These are phyloP conservation scores for Archaeoteleia sp. DNA, from an alignment of 2,888 invertebrate genomes.

Conservation along the genomic window DNA sequence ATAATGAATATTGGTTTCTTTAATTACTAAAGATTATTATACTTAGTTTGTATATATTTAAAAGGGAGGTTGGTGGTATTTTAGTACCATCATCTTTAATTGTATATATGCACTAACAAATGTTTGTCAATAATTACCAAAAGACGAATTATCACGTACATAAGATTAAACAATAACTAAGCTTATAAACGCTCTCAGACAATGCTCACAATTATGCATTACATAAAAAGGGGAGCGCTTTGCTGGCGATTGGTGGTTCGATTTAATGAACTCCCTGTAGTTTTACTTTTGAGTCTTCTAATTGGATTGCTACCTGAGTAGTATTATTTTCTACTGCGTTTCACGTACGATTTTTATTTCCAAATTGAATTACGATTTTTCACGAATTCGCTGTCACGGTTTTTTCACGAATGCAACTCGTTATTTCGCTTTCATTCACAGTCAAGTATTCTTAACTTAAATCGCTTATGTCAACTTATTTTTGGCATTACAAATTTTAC, in stretches of 20 bases:
- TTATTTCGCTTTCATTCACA: conserved; percentile 61
- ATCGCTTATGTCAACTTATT: conserved; percentile 45
- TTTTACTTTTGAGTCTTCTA: conserved; percentile 38
- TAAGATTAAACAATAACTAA: too few species aligned
- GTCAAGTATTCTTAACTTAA: conserved; percentile 46
- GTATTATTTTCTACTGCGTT: conserved; percentile 46
- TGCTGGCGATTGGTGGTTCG: conserved; percentile 54
- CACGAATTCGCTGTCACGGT: conserved; percentile 50
- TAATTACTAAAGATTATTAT: too few species aligned
- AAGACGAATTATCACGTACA: too few species aligned
- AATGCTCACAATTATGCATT: conserved; percentile 31
- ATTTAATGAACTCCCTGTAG: conserved; percentile 47
- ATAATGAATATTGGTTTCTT: too few species aligned
- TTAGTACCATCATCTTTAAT: too few species aligned
- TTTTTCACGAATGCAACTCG: conserved; percentile 62
- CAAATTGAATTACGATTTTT: conserved; percentile 39
- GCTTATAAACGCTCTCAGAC: too few species aligned
- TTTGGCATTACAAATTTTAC: conserved; percentile 56
- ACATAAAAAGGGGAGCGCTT: conserved; percentile 42
- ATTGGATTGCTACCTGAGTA: conserved; percentile 60
- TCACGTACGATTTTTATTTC: conserved; percentile 37
- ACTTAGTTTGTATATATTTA: too few species aligned
- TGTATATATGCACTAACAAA: too few species aligned
- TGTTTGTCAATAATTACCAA: too few species aligned
- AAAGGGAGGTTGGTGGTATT: too few species aligned